Percentiles rank a stretch among this genome's conserved stretches.
Conservation (phyloP, 2,113 vertebrate genomes). For the Notarius quadriscutis region DNA sequence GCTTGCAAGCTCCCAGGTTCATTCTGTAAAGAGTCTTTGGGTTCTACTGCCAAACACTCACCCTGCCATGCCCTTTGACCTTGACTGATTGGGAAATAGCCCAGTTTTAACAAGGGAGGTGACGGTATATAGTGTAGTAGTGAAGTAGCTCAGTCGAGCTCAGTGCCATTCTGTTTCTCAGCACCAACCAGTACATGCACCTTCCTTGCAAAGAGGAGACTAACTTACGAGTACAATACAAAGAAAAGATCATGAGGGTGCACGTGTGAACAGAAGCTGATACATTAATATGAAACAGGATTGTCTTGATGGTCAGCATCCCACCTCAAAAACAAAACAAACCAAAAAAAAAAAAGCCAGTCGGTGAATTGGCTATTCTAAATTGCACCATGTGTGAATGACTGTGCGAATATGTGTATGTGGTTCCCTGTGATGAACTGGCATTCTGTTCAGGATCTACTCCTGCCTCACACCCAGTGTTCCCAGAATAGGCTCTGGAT, state of each 20-base stretch:
- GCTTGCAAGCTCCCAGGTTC: background rate
- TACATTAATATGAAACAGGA: background rate
- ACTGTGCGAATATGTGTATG: background rate
- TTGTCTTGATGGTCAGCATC: background rate
- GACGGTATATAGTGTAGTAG: background rate
- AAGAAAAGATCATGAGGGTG: background rate
- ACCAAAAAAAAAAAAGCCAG: background rate
- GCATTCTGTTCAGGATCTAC: background rate
- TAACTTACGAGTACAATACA: background rate
- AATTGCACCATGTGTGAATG: no score
- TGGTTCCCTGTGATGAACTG: background rate
- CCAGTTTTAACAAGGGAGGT: background rate
- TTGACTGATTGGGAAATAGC: background rate
- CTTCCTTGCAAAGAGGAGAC: background rate
- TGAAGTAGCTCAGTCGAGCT: background rate
- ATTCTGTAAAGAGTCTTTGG: background rate
- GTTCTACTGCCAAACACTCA: background rate
- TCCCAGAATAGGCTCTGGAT: background rate
- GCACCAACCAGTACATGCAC: background rate
- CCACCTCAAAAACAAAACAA: background rate
- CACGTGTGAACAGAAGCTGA: background rate
- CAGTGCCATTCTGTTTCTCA: slow-evolving; percentile 1
- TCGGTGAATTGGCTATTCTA: background rate
- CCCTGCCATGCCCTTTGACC: background rate
- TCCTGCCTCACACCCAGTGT: background rate